Evolutionary conservation across 2,113 vertebrate species (phyloP), one percentile per base, ranked within the genome.

Genomic region (Grammomys surdaster): DNA sequence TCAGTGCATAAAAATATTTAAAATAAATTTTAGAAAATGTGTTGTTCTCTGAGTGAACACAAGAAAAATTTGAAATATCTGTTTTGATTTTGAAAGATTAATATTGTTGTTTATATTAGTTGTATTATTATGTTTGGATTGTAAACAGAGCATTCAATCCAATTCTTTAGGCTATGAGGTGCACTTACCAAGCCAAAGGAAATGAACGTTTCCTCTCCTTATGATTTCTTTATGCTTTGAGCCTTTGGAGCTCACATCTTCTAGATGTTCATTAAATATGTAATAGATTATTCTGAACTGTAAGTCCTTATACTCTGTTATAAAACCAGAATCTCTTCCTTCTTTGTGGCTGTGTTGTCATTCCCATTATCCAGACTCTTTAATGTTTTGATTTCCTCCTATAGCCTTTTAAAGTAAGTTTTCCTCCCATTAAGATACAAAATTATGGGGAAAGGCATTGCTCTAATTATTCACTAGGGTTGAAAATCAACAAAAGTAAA

Each of bases 21-120:
- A 97, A 97, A 60, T 96, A 88, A 96, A 77, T 88, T 58, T 0
- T 78, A 81, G 17, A 65, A 96, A 77, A 77, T 13, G 77, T 93
- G 76, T 73, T 67, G 93, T 70, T 78, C 70, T 67, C 33, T 40
- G 3, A 77, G 11, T 87, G 60, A 93, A 14, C 4, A 33, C 5
- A 89, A 48, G 26, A 24, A 46, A 7, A 87, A 84, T 80, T 67
- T 80, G n/a, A 51, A 58, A 56, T 1, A n/a, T 2, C 7, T 77
- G 31, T 40, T 77, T 90, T 87, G 63, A 90, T 78, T 89, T 78
- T 20, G 11, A 80, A 65, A 76, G 10, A 86, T 2, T 43, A 94
- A 82, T 82, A 28, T 31, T 11, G 28, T 22, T 65, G 4, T 85
- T 89, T 91, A 65, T 67, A 54, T 48, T 17, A 87, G 26, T 51